Evolutionary conservation across 2,888 invertebrate species (phyloP).

Genomic region (Drosophila meridiana): DNA sequence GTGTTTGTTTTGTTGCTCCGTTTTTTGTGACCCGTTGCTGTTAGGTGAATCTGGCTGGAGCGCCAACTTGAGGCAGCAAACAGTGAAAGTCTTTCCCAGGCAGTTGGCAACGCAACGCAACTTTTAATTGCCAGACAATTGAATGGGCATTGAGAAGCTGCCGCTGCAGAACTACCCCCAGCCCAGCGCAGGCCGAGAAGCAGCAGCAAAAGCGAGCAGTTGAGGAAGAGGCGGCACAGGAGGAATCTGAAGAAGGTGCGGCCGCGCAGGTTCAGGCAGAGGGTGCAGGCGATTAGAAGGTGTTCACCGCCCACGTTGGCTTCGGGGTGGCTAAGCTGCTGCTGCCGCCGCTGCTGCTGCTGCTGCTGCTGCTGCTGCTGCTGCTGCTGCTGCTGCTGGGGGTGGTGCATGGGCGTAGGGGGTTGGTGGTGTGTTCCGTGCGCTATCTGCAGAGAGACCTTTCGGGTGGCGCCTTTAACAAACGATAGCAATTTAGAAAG

Average conservation of each 20-base stretch:
- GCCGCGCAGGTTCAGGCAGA: slow-evolving; percentile 28
- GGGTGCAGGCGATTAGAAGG: slow-evolving; percentile 58
- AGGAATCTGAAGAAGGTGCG: slow-evolving; percentile 38
- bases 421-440: slow-evolving; percentile 32
- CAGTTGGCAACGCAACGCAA: slow-evolving; percentile 57
- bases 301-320: slow-evolving; percentile 22
- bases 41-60: slow-evolving; percentile 28
- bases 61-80: slow-evolving; percentile 25
- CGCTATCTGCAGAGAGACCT: slow-evolving; percentile 38
- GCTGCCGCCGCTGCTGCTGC: slow-evolving; percentile 1
- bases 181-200: background rate
- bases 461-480: slow-evolving; percentile 71
- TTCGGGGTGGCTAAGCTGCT: slow-evolving; percentile 26
- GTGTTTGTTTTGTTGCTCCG: slow-evolving; percentile 6
- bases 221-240: background rate
- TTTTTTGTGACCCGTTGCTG: slow-evolving; percentile 14
- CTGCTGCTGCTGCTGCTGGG: background rate
- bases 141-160: slow-evolving; percentile 51
- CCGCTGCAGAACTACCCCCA: slow-evolving; percentile 16
- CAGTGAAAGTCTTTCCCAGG: slow-evolving; percentile 66
- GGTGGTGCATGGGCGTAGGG: slow-evolving; percentile 13
- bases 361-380: background rate
- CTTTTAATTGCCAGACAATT: slow-evolving; percentile 74
- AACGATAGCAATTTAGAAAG: slow-evolving; percentile 84
- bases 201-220: background rate